Conservation (phyloP, 2,113 vertebrate species). For the Nipponia nippon region DNA sequence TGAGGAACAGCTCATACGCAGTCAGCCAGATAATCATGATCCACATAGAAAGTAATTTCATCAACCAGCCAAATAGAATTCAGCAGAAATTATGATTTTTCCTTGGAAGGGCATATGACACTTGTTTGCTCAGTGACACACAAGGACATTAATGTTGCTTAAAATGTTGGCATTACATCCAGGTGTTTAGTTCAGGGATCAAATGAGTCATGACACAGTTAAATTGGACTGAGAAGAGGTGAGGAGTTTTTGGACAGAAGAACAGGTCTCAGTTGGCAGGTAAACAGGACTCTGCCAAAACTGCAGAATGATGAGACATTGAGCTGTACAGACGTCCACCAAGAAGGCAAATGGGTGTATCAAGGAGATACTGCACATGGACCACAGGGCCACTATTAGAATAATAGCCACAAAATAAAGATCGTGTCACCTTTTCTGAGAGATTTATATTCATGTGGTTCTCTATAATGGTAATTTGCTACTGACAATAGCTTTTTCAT, state of each 20-base stretch:
- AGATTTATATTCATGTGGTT: neutral
- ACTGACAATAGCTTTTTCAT: conserved; percentile 27
- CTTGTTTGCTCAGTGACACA: neutral
- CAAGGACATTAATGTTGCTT: neutral
- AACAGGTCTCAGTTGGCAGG: neutral
- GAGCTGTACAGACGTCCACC: neutral
- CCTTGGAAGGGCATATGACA: neutral
- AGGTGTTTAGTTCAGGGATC: neutral
- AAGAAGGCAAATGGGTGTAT: neutral
- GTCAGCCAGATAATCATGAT: neutral
- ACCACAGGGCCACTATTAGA: neutral
- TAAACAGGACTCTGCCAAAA: neutral
- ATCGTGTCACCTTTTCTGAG: neutral
- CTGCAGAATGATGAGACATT: neutral
- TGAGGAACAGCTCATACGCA: neutral
- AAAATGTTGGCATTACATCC: neutral
- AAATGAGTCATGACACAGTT: neutral
- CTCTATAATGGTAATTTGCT: conserved; percentile 14
- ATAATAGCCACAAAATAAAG: neutral
- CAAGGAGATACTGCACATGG: neutral
- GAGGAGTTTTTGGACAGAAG: neutral
- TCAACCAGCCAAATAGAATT: neutral
- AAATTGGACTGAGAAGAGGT: neutral
- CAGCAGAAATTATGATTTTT: neutral
- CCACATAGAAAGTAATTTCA: neutral